Base-by-base conservation (phyloP, 2,797 vertebrate genomes). In the Stomatorhinus walkeri region DNA sequence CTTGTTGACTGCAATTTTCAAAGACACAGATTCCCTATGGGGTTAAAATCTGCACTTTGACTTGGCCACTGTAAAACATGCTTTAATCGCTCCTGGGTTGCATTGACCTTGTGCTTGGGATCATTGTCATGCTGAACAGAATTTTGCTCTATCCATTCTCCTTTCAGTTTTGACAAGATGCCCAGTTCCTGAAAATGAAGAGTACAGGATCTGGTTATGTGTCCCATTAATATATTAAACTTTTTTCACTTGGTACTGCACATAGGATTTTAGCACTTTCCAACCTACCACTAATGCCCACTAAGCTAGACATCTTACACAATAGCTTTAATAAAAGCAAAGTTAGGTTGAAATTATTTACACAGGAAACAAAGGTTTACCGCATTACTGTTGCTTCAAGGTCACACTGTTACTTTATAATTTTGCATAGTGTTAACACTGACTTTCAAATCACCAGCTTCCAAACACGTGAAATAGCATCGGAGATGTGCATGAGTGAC, bases 401-500 rank as follows among this genome's bases (percentile, higher is more conserved):
- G 85, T 87, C 85, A 87, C 24, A 1, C 52, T 56, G 52, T 56
- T 7, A 59, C 85, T 59, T 54, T 7, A 19, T 59, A 24, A 12
- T 59, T 54, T 59, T 59, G 14, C 32, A 87, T 19, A 59, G 16
- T 56, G 52, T 87, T 40, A 86, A 54, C 24, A 52, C 49, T 48
- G 81, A 52, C 84, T 56, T 28, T 52, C 46, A 86, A 83, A 54
- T 51, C 48, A 51, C 28, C 84, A 86, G 22, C 84, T 86, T 86
- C 22, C n/a, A 86, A 52, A 86, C 46, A 54, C 54, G 22, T 56
- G 24, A 59, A 52, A 59, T 56, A 85, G n/a, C 51, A 54, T 87
- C 52, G 36, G 52, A 59, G 85, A n/a, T 87, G 7, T 6, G 85
- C 10, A 40, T 40, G 85, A 19, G 85, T 40, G 36, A 36, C 4